These are phyloP conservation scores for Ormyrus labotus DNA, from an alignment of 2,888 invertebrate genomes.

Conservation along the genomic window DNA sequence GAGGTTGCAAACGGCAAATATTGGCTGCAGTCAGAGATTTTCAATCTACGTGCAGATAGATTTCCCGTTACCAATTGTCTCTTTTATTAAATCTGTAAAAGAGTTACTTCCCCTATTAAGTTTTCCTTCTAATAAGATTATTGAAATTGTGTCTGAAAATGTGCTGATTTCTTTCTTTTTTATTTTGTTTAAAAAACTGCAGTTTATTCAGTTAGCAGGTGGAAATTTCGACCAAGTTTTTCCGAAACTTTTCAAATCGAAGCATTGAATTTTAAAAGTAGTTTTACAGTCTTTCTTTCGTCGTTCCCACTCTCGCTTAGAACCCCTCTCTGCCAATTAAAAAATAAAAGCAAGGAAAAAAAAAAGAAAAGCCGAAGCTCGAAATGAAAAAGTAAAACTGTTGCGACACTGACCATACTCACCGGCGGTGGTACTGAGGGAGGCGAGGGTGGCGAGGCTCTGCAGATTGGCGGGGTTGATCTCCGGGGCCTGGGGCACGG, in stretches of 20 bases:
- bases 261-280: too few relatives aligned
- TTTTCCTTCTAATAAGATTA: too few relatives aligned
- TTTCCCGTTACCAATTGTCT: slow-evolving; percentile 25
- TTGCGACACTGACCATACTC: slow-evolving; percentile 71
- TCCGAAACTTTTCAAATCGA: too few relatives aligned
- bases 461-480: slow-evolving; percentile 79
- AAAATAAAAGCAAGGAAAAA: not conserved
- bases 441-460: slow-evolving; percentile 81
- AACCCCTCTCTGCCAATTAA: not conserved
- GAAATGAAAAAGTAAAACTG: not conserved
- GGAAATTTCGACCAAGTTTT: too few relatives aligned
- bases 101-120: too few relatives aligned
- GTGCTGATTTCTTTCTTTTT: too few relatives aligned
- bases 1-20: slow-evolving; percentile 15
- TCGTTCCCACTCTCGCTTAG: too few relatives aligned
- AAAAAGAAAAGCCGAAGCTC: not conserved
- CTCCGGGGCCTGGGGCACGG: slow-evolving; percentile 73
- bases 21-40: slow-evolving; percentile 19
- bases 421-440: slow-evolving; percentile 73
- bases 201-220: too few relatives aligned
- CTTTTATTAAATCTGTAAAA: slow-evolving; percentile 9
- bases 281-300: too few relatives aligned
- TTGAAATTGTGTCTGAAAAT: too few relatives aligned
- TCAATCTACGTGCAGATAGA: slow-evolving; percentile 24
- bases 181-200: too few relatives aligned